Evolutionary conservation across 2,888 invertebrate genomes (phyloP), one percentile per base, ranked within the genome.

Genomic region (Stegana nigrithorax): DNA sequence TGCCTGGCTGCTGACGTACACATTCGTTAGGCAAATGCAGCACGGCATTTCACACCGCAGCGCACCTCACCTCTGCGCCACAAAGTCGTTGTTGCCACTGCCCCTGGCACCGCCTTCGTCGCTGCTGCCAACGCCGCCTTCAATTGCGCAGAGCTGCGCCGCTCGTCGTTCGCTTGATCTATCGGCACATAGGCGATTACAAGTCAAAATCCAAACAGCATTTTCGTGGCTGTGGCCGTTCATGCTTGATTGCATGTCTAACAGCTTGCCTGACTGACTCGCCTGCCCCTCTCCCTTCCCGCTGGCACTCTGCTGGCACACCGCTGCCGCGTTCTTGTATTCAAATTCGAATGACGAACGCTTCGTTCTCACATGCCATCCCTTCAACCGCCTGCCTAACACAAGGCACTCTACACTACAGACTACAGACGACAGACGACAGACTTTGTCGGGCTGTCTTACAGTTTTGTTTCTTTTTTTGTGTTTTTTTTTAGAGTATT

Each of bases 191-290:
- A 73, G 75, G 75, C 78, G 78, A 74, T 69, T 68, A 61, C 63
- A 61, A 64, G 71, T 71, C 63, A 70, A 67, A 68, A 66, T 64
- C 65, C 65, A 65, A 73, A 56, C 73, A 69, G 67, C 73, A 72
- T 76, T 78, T 75, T 78, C 73, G 73, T 74, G 76, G 64, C 53
- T 60, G 55, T 60, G 45, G 65, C 44, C 44, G 62, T 60, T 62
- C 65, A 71, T 75, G 76, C 74, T 74, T 75, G 78, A 78, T 78
- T 75, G 75, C 75, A 75, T 75, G 75, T 74, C 76, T 75, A 75
- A 78, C 78, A 75, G 78, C 23, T 47, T 58, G 69, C 62, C 58
- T 47, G 61, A 59, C 56, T 61, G 36, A 39, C 8, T 36, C 14
- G 29, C 42, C 60, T 5, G 12, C 14, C 23, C 14, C 21, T 19